phyloP scores from a whole-genome alignment of 2,888 invertebrate genomes.

The Lutraria lutraria region DNA sequence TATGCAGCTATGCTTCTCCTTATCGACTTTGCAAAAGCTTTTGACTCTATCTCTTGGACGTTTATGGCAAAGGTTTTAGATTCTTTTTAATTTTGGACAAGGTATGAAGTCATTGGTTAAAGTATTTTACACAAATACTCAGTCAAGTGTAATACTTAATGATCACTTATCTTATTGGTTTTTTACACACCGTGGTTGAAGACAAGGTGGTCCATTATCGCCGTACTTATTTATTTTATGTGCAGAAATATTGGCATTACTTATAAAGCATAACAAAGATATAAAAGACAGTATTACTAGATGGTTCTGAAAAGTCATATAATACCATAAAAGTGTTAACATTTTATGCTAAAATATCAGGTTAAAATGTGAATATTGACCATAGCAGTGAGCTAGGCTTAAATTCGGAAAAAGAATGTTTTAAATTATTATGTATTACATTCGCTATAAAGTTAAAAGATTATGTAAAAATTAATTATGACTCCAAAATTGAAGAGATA shows the following conservation, averaged over 20 bases:
- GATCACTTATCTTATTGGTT: constrained; percentile 40
- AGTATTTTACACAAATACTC: constrained; percentile 34
- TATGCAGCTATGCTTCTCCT: too few species aligned
- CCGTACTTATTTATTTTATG: constrained; percentile 22
- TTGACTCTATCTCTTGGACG: constrained; percentile 52
- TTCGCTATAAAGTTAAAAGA: background rate
- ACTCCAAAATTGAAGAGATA: background rate
- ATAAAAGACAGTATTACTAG: constrained; percentile 21
- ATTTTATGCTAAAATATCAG: constrained; percentile 27
- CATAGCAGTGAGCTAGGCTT: constrained; percentile 32
- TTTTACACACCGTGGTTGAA: too few species aligned
- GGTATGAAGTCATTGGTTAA: constrained; percentile 34
- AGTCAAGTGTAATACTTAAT: constrained; percentile 34
- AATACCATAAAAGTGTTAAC: constrained; percentile 22
- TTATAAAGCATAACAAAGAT: constrained; percentile 17
- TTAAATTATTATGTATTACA: constrained; percentile 22
- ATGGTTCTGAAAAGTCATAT: background rate
- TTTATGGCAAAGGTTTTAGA: constrained; percentile 15
- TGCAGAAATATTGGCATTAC: constrained; percentile 29
- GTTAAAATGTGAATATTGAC: constrained; percentile 20
- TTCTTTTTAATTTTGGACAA: constrained; percentile 43
- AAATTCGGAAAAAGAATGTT: too few species aligned
- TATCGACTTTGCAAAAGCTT: constrained; percentile 62
- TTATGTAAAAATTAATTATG: background rate
- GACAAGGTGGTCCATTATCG: constrained; percentile 27